Base-by-base conservation (phyloP, 1,140 invertebrate species). In the Apis florea region DNA sequence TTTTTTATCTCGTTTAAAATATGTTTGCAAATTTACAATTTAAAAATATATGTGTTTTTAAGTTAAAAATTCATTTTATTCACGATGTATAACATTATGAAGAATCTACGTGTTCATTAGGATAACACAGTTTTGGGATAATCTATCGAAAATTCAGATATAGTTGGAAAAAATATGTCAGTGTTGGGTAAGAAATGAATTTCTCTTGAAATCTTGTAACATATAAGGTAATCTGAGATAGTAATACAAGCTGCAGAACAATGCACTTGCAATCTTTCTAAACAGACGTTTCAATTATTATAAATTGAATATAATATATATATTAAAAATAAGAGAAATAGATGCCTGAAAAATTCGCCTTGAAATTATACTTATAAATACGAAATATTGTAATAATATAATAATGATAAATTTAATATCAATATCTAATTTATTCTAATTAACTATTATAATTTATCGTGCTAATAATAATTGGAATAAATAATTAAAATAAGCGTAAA, bases 151-250 rank as follows among this genome's bases (percentile, higher is more conserved):
- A 53, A 74, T 72, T 66, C 21, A 21, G 24, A 49, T 64, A 54
- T 17, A 64, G 12, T 47, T 47, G 19, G 10, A 47, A 72, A 47
- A 72, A 54, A 6, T 49, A 26, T 26, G 74, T 87, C 86, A 87
- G 66, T 83, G 77, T 87, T 88, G 87, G 87, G 77, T 81, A 71
- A 40, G 58, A 69, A 51, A 54, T 56, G 13, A 11, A 59, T 31
- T 63, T 56, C 31, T 40, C 31, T 58, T 31, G 8, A 58, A 47
- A 63, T 63, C 56, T n/a, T 40, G 6, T 40, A 40, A 40, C 6
- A 40, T 66, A 31, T 26, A 40, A 56, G 24, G 21, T n/a, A n/a
- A n/a, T 11, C 49, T 47, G 9, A 63, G 63, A 24, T 10, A 40
- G n/a, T 19, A 51, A 53, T 49, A 49, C 19, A 21, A 72, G 2